phyloP scores from a whole-genome alignment of 2,113 vertebrate genomes.

The Sturnus vulgaris region DNA sequence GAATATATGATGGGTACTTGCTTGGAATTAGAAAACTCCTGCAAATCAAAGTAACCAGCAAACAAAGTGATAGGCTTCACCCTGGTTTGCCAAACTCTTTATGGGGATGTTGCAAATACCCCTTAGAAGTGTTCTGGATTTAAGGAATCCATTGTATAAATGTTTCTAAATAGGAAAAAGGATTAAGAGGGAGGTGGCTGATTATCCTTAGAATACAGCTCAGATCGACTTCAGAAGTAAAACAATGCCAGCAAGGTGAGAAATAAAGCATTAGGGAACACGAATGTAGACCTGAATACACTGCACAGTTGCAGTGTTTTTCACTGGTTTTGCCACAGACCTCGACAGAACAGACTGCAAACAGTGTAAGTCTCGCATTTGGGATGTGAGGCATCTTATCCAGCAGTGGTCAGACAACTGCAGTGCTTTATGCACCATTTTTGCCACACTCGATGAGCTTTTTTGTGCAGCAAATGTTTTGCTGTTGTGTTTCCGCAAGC shows the following conservation, averaged over 20 bases:
- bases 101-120: background rate
- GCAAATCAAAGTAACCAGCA: slow-evolving; percentile 44
- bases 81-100: background rate
- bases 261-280: background rate
- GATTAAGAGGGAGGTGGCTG: background rate
- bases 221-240: background rate
- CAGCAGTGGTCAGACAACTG: background rate
- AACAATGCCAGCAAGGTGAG: background rate
- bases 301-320: background rate
- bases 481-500: background rate
- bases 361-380: background rate
- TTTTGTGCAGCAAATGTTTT: background rate
- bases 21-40: slow-evolving; percentile 43
- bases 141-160: background rate
- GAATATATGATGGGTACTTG: slow-evolving; percentile 24
- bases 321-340: background rate
- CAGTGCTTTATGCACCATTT: background rate
- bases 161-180: background rate
- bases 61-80: slow-evolving; percentile 45
- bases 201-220: background rate
- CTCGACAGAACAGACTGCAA: background rate
- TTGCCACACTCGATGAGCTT: background rate
- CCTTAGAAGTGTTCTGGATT: background rate
- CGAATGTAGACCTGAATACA: fast-evolving
- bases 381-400: background rate